Evolutionary conservation across 2,888 invertebrate species (phyloP), one percentile per base, ranked within the genome.

Genomic region (Caradrina kadenii): DNA sequence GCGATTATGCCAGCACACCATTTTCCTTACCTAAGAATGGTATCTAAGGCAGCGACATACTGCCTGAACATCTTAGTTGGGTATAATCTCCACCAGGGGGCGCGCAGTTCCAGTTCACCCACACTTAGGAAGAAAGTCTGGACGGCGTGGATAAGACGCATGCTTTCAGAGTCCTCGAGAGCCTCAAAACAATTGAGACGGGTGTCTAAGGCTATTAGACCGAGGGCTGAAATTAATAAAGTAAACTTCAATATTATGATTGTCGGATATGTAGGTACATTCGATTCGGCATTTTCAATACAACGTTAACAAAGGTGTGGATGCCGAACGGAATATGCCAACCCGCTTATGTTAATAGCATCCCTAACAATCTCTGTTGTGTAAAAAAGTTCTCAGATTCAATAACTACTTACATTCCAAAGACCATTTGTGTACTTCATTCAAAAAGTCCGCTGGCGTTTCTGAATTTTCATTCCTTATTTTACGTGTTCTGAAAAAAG

Each of bases 351-450:
- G 26, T 26, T 2, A 3, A 4, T 26, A 26, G 26, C 26, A 26
- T 3, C 26, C 26, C 26, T 26, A 26, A 26, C 26, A 26, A 26
- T 26, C 26, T 26, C 26, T 3, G 26, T 4, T 26, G 26, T 26
- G 26, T 26, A 3, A 26, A 26, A 26, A 26, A 26, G 26, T 11
- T 0, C 39, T 39, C 2, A 11, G 11, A 39, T 39, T 39, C 39
- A 39, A 7, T 39, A 35, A 35, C 10, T 21, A 96, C 97, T 96
- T 92, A 97, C 98, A 98, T 95, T 98, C 98, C 56, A 98, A 92
- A 3, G 98, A 97, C 98, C 98, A 98, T 89, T 97, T 97, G 86
- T 97, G 97, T 39, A 98, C 96, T 92, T 98, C 97, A 77, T 97
- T 97, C 58, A 97, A 89, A 85, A 97, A 97, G 88, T 97, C 96